Percentiles rank a stretch among this genome's conserved stretches.
phyloP scores from a whole-genome alignment of 1,140 invertebrate species.

The Arion vulgaris region DNA sequence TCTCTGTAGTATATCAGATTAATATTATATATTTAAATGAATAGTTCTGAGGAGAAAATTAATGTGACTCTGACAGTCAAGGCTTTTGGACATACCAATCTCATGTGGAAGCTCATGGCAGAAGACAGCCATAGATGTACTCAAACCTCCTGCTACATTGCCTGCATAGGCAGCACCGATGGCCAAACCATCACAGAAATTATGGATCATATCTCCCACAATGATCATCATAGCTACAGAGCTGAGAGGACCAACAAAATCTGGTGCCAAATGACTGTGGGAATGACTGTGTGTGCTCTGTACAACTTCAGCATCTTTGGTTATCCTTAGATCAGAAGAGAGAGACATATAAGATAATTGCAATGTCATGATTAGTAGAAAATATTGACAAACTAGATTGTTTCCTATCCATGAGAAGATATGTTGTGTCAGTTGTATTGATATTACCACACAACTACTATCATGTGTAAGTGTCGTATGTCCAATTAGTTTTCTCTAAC shows the following conservation, averaged over 20 bases:
- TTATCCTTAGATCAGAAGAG: neutral
- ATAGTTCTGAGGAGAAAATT: too few species aligned
- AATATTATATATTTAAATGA: too few species aligned
- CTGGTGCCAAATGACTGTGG: neutral
- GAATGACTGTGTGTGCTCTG: neutral
- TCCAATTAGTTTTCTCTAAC: too few species aligned
- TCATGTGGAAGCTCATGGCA: conserved; percentile 66
- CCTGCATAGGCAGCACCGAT: conserved; percentile 74
- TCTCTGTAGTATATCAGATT: too few species aligned
- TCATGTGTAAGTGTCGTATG: too few species aligned
- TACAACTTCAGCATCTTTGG: neutral
- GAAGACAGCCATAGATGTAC: conserved; percentile 73
- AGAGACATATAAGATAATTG: too few species aligned
- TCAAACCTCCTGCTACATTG: conserved; percentile 65
- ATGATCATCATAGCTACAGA: conserved; percentile 71
- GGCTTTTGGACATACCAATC: conserved; percentile 65
- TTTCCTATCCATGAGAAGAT: too few species aligned
- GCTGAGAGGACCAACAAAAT: neutral
- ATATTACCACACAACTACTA: too few species aligned
- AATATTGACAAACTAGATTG: too few species aligned
- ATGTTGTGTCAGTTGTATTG: too few species aligned
- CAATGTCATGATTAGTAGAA: too few species aligned
- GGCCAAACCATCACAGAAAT: conserved; percentile 75
- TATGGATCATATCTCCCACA: conserved; percentile 75
- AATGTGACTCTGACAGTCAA: too few species aligned